Base-by-base conservation (phyloP, 2,888 invertebrate species). In the Troilus luridus region DNA sequence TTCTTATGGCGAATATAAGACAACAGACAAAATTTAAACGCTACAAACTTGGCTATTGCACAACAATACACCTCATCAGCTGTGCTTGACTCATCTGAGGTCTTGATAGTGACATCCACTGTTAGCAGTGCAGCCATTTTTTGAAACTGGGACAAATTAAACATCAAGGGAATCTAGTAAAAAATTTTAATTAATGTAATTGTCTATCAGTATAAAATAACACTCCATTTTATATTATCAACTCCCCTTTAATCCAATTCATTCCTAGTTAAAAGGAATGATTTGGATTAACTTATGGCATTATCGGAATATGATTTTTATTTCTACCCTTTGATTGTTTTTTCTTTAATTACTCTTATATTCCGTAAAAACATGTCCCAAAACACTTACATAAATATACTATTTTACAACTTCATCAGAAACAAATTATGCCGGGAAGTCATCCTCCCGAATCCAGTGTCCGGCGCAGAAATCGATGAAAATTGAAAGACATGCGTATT, bases 1-100 rank as follows among this genome's bases (percentile, higher is more conserved):
- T 99, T 94, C 94, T 95, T 14, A 88, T 56, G 67, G 24, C 0
- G 17, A 17, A 17, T 7, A 17, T 17, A 7, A 0, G 9, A 77
- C 41, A 27, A 41, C 72, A 77, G 41, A 9, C 27, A 77, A 77
- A 77, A 77, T 41, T 77, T 77, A 8, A 77, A 77, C 41, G 8
- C 7, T 41, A 7, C 7, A 77, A 5, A 7, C 72, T 77, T 17
- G 0, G 8, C 24, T 41, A 77, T 77, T 77, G 72, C 72, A 77
- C 72, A 77, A 77, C 72, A 17, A 17, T n/a, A 77, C 72, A 77
- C 72, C 17, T 41, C 17, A 91, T 41, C 89, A 91, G 85, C 85
- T 58, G 56, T 56, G 85, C 85, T 85, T 85, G 85, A 85, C 10
- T 77, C 72, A 77, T 77, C 72, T 41, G 72, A 77, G 7, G 19